phyloP scores from a whole-genome alignment of 2,888 invertebrate genomes.

The Papilio gigon region DNA sequence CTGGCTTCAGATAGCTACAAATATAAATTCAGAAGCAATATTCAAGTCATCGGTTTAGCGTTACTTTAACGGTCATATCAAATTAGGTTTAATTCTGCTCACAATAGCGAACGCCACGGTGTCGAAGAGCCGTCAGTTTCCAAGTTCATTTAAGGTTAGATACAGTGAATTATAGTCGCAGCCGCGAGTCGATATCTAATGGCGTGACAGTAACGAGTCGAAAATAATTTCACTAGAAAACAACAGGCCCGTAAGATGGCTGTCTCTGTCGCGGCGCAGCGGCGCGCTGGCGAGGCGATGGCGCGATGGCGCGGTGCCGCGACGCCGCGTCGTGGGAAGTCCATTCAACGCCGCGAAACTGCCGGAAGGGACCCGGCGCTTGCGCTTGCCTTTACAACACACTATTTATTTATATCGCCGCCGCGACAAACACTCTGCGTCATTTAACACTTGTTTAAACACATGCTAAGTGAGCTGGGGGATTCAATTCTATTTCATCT shows the following conservation, averaged over 20 bases:
- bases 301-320: slow-evolving; percentile 1
- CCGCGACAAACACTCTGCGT: slow-evolving; percentile 18
- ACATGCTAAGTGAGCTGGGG: not conserved
- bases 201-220: slow-evolving; percentile 43
- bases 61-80: slow-evolving; percentile 22
- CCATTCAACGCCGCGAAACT: slow-evolving; percentile 40
- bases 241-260: slow-evolving; percentile 43
- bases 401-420: slow-evolving; percentile 27
- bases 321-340: slow-evolving; percentile 44
- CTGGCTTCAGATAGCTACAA: not conserved
- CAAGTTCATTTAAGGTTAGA: slow-evolving; percentile 35
- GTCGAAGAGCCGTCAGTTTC: slow-evolving; percentile 18
- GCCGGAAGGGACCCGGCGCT: slow-evolving; percentile 42
- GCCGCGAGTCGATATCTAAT: slow-evolving; percentile 35
- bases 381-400: slow-evolving; percentile 25
- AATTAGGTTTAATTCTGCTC: slow-evolving; percentile 14
- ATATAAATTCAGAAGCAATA: not conserved
- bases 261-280: slow-evolving; percentile 21
- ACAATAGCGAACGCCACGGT: slow-evolving; percentile 19
- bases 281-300: slow-evolving; percentile 5
- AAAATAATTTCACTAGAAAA: slow-evolving; percentile 48
- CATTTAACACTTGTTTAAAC: not conserved
- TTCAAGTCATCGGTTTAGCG: not conserved
- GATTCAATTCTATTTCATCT: not conserved
- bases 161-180: slow-evolving; percentile 24